Evolutionary conservation across 2,113 vertebrate genomes (phyloP).

Genomic region (Oenanthe oenanthe): DNA sequence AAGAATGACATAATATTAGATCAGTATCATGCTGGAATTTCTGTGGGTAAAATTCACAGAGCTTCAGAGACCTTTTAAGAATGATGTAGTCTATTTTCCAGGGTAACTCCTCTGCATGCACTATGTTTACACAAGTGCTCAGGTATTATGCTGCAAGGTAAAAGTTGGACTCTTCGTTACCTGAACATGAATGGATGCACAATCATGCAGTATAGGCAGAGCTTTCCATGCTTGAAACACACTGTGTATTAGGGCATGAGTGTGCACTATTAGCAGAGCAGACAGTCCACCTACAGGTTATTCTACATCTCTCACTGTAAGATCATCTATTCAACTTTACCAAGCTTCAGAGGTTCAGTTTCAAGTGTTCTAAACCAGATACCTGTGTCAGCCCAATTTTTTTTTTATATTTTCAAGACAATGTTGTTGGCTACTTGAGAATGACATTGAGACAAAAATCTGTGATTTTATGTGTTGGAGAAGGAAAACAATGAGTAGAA

Average conservation of each 20-base stretch:
- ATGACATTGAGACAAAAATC: not conserved
- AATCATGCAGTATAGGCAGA: not conserved
- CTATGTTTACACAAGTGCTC: not conserved
- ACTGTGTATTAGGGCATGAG: fast-evolving
- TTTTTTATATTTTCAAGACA: not conserved
- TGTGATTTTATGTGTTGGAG: not conserved
- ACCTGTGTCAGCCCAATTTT: not conserved
- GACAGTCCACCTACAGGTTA: not conserved
- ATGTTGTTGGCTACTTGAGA: not conserved
- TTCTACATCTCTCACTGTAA: not conserved
- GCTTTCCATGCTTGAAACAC: not conserved
- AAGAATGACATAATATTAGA: not conserved
- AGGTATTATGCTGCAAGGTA: not conserved
- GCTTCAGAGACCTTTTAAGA: not conserved
- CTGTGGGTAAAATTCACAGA: not conserved
- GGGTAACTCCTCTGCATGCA: not conserved
- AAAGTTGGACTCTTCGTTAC: not conserved
- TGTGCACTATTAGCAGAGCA: not conserved
- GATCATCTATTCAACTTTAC: not conserved
- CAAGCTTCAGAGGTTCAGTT: not conserved
- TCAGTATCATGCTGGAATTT: not conserved
- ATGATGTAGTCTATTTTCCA: not conserved
- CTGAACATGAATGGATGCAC: not conserved
- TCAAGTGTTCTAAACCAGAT: not conserved
- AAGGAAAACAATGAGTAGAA: not conserved